phyloP scores from a whole-genome alignment of 2,888 invertebrate species.

The Syritta pipiens region DNA sequence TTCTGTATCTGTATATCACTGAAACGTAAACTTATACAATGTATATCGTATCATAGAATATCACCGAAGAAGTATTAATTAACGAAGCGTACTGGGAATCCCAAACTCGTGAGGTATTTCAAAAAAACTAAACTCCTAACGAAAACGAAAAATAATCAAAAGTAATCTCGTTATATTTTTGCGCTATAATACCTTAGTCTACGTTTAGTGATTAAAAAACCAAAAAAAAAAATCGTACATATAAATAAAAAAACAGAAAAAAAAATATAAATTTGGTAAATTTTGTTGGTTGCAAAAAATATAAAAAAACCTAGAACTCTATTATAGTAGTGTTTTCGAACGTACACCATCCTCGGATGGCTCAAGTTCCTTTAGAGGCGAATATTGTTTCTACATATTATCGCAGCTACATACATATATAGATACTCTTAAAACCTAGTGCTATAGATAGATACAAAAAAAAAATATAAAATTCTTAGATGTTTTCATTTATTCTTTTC shows the following conservation, averaged over 20 bases:
- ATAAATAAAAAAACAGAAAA: conserved; percentile 19
- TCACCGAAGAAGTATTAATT: conserved; percentile 96
- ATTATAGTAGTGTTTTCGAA: conserved; percentile 50
- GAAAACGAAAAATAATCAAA: conserved; percentile 67
- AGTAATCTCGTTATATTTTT: conserved; percentile 67
- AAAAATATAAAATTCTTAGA: conserved; percentile 23
- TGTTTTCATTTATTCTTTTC: neutral
- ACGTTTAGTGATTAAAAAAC: conserved; percentile 64
- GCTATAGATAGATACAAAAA: conserved; percentile 61
- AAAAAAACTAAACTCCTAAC: conserved; percentile 58
- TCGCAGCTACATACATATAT: conserved; percentile 36
- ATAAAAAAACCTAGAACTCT: conserved; percentile 36
- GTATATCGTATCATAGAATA: conserved; percentile 92
- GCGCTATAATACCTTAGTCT: conserved; percentile 68
- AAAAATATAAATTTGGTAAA: conserved; percentile 26
- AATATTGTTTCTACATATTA: conserved; percentile 49
- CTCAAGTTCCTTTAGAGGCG: conserved; percentile 45
- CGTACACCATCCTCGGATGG: conserved; percentile 32
- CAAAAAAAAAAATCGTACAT: conserved; percentile 1
- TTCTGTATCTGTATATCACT: conserved; percentile 60
- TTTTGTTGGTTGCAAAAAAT: conserved; percentile 35
- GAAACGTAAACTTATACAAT: conserved; percentile 74
- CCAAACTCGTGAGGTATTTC: conserved; percentile 94
- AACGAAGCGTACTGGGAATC: conserved; percentile 96
- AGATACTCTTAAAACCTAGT: conserved; percentile 46